These are phyloP conservation scores for Cettia cetti DNA, from an alignment of 2,113 vertebrate species.

Conservation along the genomic window DNA sequence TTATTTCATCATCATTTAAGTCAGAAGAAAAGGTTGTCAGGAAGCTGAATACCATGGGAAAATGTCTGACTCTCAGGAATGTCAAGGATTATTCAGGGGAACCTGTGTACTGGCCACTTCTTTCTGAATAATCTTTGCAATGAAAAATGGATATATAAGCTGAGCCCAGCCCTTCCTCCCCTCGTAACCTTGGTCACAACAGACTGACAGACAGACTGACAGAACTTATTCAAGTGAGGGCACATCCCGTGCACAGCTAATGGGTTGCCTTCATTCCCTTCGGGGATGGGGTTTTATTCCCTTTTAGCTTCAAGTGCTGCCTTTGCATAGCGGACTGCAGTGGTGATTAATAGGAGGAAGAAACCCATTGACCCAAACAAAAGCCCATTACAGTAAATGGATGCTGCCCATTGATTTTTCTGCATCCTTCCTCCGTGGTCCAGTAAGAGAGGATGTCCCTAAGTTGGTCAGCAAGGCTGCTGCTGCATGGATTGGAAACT, in stretches of 20 bases:
- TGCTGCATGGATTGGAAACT: not conserved
- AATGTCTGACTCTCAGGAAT: not conserved
- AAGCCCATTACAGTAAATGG: constrained; percentile 41
- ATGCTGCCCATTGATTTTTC: not conserved
- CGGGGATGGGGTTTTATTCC: not conserved
- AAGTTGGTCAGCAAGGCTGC: not conserved
- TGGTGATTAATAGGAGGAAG: constrained; percentile 48
- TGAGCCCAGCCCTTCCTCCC: not conserved
- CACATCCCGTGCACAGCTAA: accelerated
- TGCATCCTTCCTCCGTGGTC: not conserved
- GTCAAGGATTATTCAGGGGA: not conserved
- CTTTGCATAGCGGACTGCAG: not conserved
- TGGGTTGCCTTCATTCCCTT: not conserved
- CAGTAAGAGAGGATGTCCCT: accelerated
- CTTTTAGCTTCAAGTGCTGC: not conserved
- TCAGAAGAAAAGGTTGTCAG: constrained; percentile 2
- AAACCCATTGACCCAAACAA: constrained; percentile 15
- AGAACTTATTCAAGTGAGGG: not conserved
- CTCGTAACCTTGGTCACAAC: not conserved
- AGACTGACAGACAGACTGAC: not conserved
- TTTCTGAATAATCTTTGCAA: not conserved
- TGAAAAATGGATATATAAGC: not conserved
- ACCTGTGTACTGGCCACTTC: not conserved
- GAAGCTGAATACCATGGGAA: not conserved
- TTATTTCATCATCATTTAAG: not conserved